Conservation (phyloP, 2,888 invertebrate species). For the Poecilus cupreus region DNA sequence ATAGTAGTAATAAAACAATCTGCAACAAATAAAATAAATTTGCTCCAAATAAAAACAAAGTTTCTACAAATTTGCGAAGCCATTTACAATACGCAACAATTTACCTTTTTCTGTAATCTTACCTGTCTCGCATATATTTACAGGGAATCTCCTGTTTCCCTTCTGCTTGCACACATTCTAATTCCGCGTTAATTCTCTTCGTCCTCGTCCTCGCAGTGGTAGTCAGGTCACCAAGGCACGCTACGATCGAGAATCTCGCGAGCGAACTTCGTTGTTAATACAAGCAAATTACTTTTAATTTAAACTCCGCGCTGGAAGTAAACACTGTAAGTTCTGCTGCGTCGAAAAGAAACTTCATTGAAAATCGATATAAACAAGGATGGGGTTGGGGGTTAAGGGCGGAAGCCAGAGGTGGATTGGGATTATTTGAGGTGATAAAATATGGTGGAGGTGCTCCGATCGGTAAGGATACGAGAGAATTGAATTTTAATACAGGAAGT, state of each 20-base stretch:
- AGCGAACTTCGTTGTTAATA: constrained; percentile 23
- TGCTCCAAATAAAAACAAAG: no score
- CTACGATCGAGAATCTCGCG: constrained; percentile 11
- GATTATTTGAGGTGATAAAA: neutral
- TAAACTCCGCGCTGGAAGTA: constrained; percentile 23
- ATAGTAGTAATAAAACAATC: no score
- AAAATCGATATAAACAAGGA: constrained; percentile 21
- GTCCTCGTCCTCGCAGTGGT: neutral
- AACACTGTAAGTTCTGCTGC: constrained; percentile 16
- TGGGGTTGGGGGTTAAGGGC: neutral
- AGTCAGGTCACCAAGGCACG: neutral
- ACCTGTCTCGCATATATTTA: neutral
- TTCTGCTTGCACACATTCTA: constrained; percentile 5
- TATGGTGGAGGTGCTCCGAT: no score
- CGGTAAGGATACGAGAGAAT: no score
- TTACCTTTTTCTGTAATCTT: no score
- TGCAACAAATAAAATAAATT: no score
- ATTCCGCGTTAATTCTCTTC: constrained; percentile 12
- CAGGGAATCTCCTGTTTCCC: neutral
- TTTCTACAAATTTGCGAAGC: no score
- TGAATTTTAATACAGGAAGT: no score
- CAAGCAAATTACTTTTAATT: constrained; percentile 52
- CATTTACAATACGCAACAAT: no score
- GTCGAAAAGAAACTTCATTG: constrained; percentile 43
- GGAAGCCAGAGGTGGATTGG: neutral